Percentiles rank a stretch among this genome's conserved stretches.
Evolutionary conservation across 2,797 vertebrate genomes (phyloP).

Genomic region (Chromobotia macracanthus): DNA sequence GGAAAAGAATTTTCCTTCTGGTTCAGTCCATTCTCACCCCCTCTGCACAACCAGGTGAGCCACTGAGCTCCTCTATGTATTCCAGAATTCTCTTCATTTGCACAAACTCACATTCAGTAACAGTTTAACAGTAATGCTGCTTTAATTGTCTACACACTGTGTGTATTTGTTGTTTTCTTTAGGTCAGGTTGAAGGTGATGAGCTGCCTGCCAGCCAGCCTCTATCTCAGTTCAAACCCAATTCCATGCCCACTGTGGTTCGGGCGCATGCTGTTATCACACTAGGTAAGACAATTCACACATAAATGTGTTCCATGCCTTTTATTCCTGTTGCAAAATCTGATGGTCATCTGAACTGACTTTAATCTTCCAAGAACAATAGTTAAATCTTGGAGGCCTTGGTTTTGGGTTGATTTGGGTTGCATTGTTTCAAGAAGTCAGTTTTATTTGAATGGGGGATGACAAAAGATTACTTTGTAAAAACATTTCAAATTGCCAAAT

Average conservation of each 20-base stretch:
- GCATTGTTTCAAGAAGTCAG: too few species aligned
- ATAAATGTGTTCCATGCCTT: background rate
- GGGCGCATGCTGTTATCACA: conserved; percentile 90
- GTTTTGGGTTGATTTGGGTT: too few species aligned
- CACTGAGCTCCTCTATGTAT: background rate
- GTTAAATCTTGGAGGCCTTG: too few species aligned
- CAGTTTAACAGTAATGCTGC: background rate
- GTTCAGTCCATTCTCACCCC: conserved; percentile 88
- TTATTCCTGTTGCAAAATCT: background rate
- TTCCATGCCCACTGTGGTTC: conserved; percentile 80
- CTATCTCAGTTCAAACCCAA: conserved; percentile 83
- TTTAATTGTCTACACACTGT: background rate
- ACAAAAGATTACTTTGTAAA: too few species aligned
- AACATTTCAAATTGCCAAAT: too few species aligned
- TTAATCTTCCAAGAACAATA: too few species aligned
- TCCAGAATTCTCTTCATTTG: background rate
- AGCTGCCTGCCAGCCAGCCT: conserved; percentile 71
- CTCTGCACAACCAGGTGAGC: conserved; percentile 74
- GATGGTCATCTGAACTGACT: background rate
- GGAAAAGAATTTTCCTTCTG: conserved; percentile 83
- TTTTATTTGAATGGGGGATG: too few species aligned
- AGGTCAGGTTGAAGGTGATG: conserved; percentile 63
- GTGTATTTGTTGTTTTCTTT: background rate
- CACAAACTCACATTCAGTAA: background rate
- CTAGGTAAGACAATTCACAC: conserved; percentile 76